Conservation (phyloP, 37 sponge, comb jelly and placozoan genomes). For the Oscarella lobularis region DNA sequence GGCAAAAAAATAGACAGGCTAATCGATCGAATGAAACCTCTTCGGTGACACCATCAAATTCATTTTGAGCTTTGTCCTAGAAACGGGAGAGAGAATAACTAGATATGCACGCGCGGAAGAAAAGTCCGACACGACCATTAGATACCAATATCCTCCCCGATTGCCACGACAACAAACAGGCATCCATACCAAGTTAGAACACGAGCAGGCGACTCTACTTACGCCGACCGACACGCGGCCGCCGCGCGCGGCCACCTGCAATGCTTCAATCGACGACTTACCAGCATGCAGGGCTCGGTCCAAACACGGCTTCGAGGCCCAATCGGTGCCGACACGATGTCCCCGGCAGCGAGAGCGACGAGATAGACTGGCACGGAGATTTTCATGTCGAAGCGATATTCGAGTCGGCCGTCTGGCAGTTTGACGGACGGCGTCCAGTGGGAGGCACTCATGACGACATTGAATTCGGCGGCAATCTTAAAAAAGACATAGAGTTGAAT, state of each 20-base stretch:
- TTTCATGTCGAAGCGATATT: not conserved
- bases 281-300: not conserved
- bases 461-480: not conserved
- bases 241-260: no score
- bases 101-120: no score
- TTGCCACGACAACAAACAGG: no score
- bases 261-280: not conserved
- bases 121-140: no score
- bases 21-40: not conserved
- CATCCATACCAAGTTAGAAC: no score
- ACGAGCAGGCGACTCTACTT: no score
- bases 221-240: no score
- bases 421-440: not conserved
- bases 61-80: not conserved
- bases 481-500: no score
- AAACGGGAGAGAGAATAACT: not conserved
- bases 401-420: not conserved
- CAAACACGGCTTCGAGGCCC: not conserved
- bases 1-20: no score
- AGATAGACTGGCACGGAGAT: not conserved
- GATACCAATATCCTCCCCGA: no score
- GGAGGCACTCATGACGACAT: not conserved
- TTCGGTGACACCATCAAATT: not conserved
- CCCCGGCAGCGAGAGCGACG: not conserved
- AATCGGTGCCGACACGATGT: not conserved